Base-by-base conservation (phyloP, 2,113 vertebrate genomes). In the Leiothrix lutea region DNA sequence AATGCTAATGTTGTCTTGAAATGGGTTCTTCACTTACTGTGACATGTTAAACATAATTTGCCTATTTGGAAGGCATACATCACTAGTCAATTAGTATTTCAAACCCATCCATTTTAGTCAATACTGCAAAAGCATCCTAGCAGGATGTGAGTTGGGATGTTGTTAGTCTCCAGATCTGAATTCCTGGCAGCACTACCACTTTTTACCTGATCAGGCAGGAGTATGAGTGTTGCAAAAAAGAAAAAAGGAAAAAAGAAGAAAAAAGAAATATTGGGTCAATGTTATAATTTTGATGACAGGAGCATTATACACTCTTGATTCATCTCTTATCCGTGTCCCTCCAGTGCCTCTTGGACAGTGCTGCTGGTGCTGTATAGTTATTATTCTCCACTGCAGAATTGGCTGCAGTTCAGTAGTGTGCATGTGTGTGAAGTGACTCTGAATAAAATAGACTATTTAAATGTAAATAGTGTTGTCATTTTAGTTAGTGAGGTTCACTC, bases 391-490 rank as follows among this genome's bases (percentile, higher is more conserved):
- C 70, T 94, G 50, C 83, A 90, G 62, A 75, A 40, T 3, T 74
- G 72, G 51, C 74, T 94, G 72, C 36, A 74, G 0, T 86, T 94
- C 48, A 64, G 8, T 60, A 35, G 35, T 42, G 38, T 72, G 48
- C 3, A 1, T 72, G 18, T 92, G 74, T 65, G 44, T 79, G 93
- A 75, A 91, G 48, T 64, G 60, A 75, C 61, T 94, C 90, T 90
- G 78, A 92, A 50, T 80, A 56, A 88, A 93, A 80, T 4, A 70
- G 47, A 38, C 44, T 66, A 62, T 86, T 92, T 91, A 91, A 92
- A 94, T 83, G 64, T 88, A 95, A 95, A 96, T 83, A 57, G 20
- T 70, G 47, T 81, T 89, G 88, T 65, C 71, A 40, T 92, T 90
- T 80, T 78, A 62, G 44, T 78, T 83, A 44, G 47, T 56, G 48